Base-by-base conservation (phyloP, 2,113 vertebrate genomes). In the Brachyistius frenatus region DNA sequence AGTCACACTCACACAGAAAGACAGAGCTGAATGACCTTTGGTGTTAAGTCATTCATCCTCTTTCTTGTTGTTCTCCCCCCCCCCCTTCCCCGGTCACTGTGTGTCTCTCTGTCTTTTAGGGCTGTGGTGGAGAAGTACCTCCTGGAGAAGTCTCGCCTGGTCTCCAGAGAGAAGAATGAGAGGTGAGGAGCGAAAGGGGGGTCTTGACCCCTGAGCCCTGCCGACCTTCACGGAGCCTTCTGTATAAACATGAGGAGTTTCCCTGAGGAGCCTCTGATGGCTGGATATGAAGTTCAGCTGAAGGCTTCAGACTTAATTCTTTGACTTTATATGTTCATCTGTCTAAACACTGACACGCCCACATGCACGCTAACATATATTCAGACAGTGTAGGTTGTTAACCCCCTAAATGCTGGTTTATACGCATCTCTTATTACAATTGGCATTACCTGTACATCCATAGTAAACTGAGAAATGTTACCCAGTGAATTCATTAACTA, bases 101-200 rank as follows among this genome's bases (percentile, higher is more conserved):
- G 14, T 33, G 6, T 33, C 47, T 54, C 11, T 41, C 49, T 61
- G 3, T 53, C 30, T 64, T 47, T 44, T 49, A 99, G 98, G 85
- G 98, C 98, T 41, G 96, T 99, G 54, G 98, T 99, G 62, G 98
- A 99, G 93, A 99, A 99, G 81, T 99, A 99, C 79, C 95, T 99
- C 87, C 96, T 99, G 87, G 98, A 99, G 91, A 99, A 99, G 89
- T 99, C 98, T 84, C 97, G 98, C 4, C 93, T 99, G 70, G 98
- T 99, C 56, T 99, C 98, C 85, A 96, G 95, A 90, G 98, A 97
- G 87, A 98, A 99, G 85, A 98, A 99, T 39, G 98, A 99, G 93
- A 97, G 98, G 98, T 99, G 58, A 58, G 87, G 37, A 78, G 2
- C 35, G 8, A 14, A 14, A 32, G 10, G 37, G 5, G 39, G 69